Percentiles rank a stretch among this genome's conserved stretches.
Evolutionary conservation across 2,113 vertebrate species (phyloP).

Genomic region (Gallinago undulata): DNA sequence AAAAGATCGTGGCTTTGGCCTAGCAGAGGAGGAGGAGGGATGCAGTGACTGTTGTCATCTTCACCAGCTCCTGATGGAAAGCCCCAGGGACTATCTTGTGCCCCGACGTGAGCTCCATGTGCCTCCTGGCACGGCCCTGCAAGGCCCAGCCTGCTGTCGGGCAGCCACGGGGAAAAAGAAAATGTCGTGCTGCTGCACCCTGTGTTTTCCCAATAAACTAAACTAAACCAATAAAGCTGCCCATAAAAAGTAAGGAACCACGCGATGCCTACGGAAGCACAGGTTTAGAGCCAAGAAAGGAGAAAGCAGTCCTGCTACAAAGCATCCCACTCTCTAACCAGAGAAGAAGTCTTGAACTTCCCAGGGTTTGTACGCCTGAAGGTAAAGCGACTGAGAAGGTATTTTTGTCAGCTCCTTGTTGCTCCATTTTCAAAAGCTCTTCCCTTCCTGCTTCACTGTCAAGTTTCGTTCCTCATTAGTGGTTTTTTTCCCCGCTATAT

Average conservation of each 20-base stretch:
- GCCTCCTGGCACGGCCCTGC: neutral
- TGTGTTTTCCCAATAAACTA: neutral
- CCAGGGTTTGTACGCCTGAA: neutral
- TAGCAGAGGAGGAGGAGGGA: neutral
- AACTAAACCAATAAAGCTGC: neutral
- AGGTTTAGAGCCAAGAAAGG: neutral
- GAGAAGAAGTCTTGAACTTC: neutral
- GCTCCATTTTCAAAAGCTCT: neutral
- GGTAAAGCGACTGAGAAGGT: neutral
- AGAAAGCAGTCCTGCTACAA: neutral
- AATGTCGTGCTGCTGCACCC: neutral
- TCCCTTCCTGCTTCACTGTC: neutral
- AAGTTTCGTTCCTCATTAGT: neutral
- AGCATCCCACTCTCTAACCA: neutral
- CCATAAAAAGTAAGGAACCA: neutral
- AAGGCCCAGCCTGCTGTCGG: accelerated
- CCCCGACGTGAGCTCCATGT: accelerated
- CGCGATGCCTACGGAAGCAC: accelerated
- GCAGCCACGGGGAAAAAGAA: neutral
- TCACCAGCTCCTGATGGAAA: neutral
- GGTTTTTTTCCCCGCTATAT: neutral
- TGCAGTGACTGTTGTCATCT: neutral
- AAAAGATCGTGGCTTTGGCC: neutral
- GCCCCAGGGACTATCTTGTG: accelerated
- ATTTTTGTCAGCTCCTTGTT: neutral